Conservation (phyloP, 2,797 vertebrate genomes). For the Myotis findleyi region DNA sequence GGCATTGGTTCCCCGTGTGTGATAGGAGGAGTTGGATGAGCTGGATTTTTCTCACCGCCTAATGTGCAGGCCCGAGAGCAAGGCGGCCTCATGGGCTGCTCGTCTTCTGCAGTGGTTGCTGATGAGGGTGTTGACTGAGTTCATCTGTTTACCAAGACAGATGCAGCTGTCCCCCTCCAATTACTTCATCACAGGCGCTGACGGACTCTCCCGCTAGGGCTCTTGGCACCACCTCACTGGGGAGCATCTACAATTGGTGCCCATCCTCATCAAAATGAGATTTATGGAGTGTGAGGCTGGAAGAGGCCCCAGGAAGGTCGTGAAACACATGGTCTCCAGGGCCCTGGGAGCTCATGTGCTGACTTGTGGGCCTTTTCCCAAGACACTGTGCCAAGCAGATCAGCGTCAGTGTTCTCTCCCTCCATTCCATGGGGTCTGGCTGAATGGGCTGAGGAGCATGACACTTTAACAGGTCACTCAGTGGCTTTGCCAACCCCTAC, state of each 20-base stretch:
- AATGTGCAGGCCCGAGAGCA: rapidly evolving
- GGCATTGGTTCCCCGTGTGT: rapidly evolving
- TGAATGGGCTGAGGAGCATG: background rate
- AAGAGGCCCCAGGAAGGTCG: background rate
- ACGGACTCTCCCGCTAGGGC: slow-evolving; percentile 36
- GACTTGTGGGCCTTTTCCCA: background rate
- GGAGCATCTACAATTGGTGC: slow-evolving; percentile 52
- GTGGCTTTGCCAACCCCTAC: background rate
- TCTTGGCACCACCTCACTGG: background rate
- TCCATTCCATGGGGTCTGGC: background rate
- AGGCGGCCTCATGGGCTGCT: rapidly evolving
- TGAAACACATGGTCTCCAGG: background rate
- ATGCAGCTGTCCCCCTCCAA: slow-evolving; percentile 63
- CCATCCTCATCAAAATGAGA: slow-evolving; percentile 58
- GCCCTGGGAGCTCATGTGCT: background rate
- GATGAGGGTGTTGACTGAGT: background rate
- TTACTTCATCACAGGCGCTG: slow-evolving; percentile 63
- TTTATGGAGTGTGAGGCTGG: slow-evolving; percentile 64
- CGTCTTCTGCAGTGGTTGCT: background rate
- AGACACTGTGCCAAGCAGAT: background rate
- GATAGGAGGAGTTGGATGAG: too few species aligned
- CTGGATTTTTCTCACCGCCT: rapidly evolving
- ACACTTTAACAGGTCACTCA: background rate
- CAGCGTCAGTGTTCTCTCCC: background rate
- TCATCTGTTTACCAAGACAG: slow-evolving; percentile 57